Percentiles rank a stretch among this genome's conserved stretches.
These are phyloP conservation scores for Carollia perspicillata DNA, from an alignment of 2,113 vertebrate species.

Conservation along the genomic window DNA sequence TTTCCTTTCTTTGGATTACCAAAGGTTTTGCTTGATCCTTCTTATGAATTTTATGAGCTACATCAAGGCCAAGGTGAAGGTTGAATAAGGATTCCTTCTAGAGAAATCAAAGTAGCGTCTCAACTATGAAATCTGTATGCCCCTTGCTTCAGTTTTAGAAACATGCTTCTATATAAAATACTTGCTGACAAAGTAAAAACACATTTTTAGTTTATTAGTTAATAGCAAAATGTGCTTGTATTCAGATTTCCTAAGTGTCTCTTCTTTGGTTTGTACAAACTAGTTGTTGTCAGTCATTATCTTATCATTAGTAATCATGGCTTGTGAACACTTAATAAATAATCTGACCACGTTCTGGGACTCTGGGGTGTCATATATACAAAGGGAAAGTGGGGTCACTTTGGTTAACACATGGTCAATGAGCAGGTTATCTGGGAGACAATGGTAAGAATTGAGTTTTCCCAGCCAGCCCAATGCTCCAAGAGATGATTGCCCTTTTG, in stretches of 20 bases:
- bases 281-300: not conserved
- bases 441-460: not conserved
- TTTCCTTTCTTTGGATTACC: not conserved
- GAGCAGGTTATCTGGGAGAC: not conserved
- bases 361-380: not conserved
- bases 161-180: not conserved
- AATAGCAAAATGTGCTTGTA: not conserved
- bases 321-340: not conserved
- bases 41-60: not conserved
- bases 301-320: not conserved
- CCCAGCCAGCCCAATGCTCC: not conserved
- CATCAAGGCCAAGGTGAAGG: not conserved
- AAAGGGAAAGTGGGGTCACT: not conserved
- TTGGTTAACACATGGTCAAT: not conserved
- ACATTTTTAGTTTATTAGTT: constrained; percentile 17
- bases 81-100: not conserved
- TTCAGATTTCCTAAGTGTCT: not conserved
- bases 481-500: not conserved
- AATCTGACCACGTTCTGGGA: not conserved
- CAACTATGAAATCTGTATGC: not conserved
- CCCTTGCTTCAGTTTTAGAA: not conserved
- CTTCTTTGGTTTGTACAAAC: not conserved
- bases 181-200: not conserved
- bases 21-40: not conserved
- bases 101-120: not conserved